Evolutionary conservation across 2,113 vertebrate genomes (phyloP).

Genomic region (Eolophus roseicapilla): DNA sequence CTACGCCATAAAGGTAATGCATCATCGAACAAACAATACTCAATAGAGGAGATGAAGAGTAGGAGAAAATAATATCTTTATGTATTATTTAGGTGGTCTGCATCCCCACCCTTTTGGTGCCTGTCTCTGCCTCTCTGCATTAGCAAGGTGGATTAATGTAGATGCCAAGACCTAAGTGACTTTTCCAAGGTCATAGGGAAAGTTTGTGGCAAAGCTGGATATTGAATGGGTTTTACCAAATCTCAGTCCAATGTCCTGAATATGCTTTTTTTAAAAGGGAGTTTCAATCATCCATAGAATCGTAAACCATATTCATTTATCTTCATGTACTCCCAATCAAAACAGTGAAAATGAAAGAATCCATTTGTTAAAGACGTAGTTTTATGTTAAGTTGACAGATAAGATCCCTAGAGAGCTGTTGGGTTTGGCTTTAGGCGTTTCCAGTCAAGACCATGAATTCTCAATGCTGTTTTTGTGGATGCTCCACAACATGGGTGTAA

Average conservation of each 20-base stretch:
- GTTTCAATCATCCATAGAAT: background rate
- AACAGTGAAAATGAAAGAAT: background rate
- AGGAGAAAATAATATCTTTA: conserved; percentile 26
- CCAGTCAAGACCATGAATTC: background rate
- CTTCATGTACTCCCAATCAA: background rate
- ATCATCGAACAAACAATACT: conserved; percentile 22
- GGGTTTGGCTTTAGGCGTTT: background rate
- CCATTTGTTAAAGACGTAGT: background rate
- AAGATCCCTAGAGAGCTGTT: background rate
- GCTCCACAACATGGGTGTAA: background rate
- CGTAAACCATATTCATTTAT: background rate
- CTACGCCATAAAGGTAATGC: conserved; percentile 30
- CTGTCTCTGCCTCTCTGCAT: conserved; percentile 43
- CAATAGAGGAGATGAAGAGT: conserved; percentile 26
- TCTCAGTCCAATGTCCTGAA: background rate
- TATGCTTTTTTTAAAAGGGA: background rate
- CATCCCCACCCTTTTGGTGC: conserved; percentile 29
- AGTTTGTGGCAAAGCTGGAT: background rate
- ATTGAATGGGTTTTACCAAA: background rate
- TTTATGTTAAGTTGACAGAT: background rate
- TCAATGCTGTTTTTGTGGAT: background rate
- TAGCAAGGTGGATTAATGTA: conserved; percentile 28
- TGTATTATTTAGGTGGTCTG: conserved; percentile 65
- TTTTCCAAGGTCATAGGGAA: conserved; percentile 2
- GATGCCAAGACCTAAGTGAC: background rate